phyloP scores from a whole-genome alignment of 1,140 invertebrate genomes.

The Drosophila pseudoobscura region DNA sequence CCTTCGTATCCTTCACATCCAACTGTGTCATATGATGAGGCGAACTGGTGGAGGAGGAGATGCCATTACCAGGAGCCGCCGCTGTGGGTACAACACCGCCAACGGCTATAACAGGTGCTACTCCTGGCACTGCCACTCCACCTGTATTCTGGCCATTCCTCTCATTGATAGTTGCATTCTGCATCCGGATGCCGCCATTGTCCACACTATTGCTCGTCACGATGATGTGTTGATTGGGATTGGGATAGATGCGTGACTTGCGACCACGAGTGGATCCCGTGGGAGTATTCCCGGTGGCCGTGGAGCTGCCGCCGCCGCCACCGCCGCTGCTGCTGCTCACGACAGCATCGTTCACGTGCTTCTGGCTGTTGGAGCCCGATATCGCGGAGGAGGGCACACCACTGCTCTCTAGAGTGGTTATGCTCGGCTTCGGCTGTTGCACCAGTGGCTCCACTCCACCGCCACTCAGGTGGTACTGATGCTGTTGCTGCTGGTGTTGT shows the following conservation, averaged over 20 bases:
- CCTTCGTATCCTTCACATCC: constrained; percentile 79
- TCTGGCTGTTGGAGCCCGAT: constrained; percentile 42
- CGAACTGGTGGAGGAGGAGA: constrained; percentile 80
- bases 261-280: constrained; percentile 72
- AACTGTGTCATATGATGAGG: constrained; percentile 72
- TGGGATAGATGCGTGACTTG: constrained; percentile 77
- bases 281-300: constrained; percentile 42
- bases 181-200: constrained; percentile 76
- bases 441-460: constrained; percentile 15
- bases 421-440: constrained; percentile 47
- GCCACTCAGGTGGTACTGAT: constrained; percentile 46
- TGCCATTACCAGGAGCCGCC: constrained; percentile 50
- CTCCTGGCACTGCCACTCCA: constrained; percentile 3
- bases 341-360: constrained; percentile 64
- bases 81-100: not conserved
- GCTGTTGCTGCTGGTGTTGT: constrained; percentile 66
- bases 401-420: constrained; percentile 48
- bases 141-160: constrained; percentile 48
- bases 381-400: constrained; percentile 25
- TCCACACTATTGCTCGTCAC: constrained; percentile 81
- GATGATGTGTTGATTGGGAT: constrained; percentile 79
- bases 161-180: constrained; percentile 68
- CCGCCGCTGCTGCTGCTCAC: constrained; percentile 64
- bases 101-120: too few species aligned
- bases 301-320: constrained; percentile 17